Base-by-base conservation (phyloP, 2,888 invertebrate species). In the Isotomurus palustris region DNA sequence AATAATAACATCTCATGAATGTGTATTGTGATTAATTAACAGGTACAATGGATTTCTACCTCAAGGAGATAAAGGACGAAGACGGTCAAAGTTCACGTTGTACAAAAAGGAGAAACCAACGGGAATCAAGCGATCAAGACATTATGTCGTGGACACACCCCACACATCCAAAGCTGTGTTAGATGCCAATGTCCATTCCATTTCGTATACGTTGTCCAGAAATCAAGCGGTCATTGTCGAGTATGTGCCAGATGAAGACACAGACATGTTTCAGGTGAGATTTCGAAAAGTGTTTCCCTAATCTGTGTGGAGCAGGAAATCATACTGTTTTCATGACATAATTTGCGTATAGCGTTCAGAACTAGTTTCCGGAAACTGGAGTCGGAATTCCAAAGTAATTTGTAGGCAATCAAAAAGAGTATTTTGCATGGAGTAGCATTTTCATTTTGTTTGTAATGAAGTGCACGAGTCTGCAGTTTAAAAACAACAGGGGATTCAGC, bases 161-260 rank as follows among this genome's bases (percentile, higher is more conserved):
- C 92, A 93, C 78, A 88, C 57, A 40, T 74, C 73, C 5, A 87
- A 94, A 82, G 93, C 94, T 65, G 92, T 96, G 74, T 83, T 93
- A 74, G 91, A 96, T 78, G 86, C 87, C 68, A 48, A 58, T 75
- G 92, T 93, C 77, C 95, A 96, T 79, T 92, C 91, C 71, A 95
- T 96, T 77, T 95, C 95, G 36, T 97, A 95, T 78, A 97, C 96
- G 64, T 82, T 97, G 73, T 91, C 91, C 72, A 83, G 95, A 76
- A 93, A 89, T 75, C 94, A 96, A 79, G 94, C 95, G 53, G 93
- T 99, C 73, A 93, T 99, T 74, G 97, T 99, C 55, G 97, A 99
- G 79, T 99, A 99, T 78, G 89, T 88, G 72, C 87, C 86, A 74
- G 97, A 99, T 78, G 84, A 87, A 58, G 88, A 91, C 75, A 96